A percentile compares a stretch with the other conserved stretches of the same genome.
phyloP scores from a whole-genome alignment of 64 coral and sea anemone genomes.

The Stichodactyla helianthus region DNA sequence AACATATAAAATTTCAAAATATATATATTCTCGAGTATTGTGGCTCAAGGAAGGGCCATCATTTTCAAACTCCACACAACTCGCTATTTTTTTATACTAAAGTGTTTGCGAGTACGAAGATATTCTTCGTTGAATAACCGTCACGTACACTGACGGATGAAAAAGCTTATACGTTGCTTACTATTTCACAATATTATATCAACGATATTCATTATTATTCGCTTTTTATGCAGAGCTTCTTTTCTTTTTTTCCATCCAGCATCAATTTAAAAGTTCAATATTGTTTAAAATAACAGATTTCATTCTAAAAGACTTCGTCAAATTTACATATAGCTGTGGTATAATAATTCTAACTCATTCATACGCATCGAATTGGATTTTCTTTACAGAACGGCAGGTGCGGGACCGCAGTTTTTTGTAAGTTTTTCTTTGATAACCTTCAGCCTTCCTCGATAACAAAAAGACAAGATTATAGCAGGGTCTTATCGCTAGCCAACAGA shows the following conservation, averaged over 20 bases:
- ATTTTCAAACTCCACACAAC: neutral
- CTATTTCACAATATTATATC: neutral
- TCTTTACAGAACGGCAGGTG: constrained; percentile 15
- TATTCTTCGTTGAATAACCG: neutral
- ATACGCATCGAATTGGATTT: constrained; percentile 26
- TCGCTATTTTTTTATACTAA: neutral
- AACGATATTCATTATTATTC: neutral
- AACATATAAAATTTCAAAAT: constrained; percentile 79
- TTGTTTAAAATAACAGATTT: constrained; percentile 30
- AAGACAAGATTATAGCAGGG: neutral
- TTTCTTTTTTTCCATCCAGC: neutral
- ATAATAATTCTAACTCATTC: constrained; percentile 20
- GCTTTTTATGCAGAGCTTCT: neutral
- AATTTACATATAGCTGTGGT: constrained; percentile 27
- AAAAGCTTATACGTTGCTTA: neutral
- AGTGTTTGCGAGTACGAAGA: neutral
- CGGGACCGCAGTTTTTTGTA: constrained; percentile 10
- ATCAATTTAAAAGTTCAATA: constrained; percentile 15
- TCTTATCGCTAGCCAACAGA: constrained; percentile 4
- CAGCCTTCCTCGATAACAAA: constrained; percentile 5
- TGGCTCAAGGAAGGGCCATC: neutral
- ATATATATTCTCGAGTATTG: constrained; percentile 47
- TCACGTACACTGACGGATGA: neutral
- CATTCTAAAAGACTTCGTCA: constrained; percentile 13
- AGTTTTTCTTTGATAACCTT: constrained; percentile 22